A percentile compares a stretch with the other conserved stretches of the same genome.
These are phyloP conservation scores for Caenorhabditis brenneri DNA, from an alignment of 1,140 invertebrate species.

Conservation along the genomic window DNA sequence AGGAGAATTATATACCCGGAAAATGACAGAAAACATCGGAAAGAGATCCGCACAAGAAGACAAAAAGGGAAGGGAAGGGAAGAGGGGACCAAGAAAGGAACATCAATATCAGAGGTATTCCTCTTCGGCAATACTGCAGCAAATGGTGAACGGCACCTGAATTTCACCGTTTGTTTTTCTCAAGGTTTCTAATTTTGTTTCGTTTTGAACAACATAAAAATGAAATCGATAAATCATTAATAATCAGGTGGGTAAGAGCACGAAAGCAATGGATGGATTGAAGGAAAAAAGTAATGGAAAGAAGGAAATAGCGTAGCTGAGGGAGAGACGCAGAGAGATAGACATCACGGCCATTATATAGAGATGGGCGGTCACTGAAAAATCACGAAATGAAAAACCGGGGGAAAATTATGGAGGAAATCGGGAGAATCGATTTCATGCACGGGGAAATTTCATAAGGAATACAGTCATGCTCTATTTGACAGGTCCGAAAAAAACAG, in stretches of 20 bases:
- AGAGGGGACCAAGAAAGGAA: too few relatives aligned
- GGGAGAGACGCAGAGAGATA: slow-evolving; percentile 23
- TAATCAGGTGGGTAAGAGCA: neutral
- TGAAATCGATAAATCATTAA: neutral
- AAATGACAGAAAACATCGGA: slow-evolving; percentile 26
- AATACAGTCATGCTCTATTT: too few relatives aligned
- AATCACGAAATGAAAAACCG: neutral
- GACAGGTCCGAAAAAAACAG: too few relatives aligned
- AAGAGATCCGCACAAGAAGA: neutral
- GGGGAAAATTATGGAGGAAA: neutral
- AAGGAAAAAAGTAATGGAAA: neutral
- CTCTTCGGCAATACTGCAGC: slow-evolving; percentile 42
- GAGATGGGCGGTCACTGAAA: neutral
- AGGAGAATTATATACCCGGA: neutral
- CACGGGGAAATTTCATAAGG: too few relatives aligned
- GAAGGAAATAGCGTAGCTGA: neutral
- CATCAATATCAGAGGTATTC: slow-evolving; percentile 5
- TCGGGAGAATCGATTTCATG: too few relatives aligned
- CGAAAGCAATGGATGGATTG: neutral
- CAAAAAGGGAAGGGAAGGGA: too few relatives aligned
- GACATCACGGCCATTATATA: neutral
- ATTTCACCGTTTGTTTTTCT: neutral
- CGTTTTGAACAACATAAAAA: too few relatives aligned
- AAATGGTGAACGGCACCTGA: slow-evolving; percentile 41
- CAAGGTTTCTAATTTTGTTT: too few relatives aligned